Evolutionary conservation across 64 coral and sea anemone species (phyloP), one percentile per base, ranked within the genome.

Genomic region (Montipora cactus): DNA sequence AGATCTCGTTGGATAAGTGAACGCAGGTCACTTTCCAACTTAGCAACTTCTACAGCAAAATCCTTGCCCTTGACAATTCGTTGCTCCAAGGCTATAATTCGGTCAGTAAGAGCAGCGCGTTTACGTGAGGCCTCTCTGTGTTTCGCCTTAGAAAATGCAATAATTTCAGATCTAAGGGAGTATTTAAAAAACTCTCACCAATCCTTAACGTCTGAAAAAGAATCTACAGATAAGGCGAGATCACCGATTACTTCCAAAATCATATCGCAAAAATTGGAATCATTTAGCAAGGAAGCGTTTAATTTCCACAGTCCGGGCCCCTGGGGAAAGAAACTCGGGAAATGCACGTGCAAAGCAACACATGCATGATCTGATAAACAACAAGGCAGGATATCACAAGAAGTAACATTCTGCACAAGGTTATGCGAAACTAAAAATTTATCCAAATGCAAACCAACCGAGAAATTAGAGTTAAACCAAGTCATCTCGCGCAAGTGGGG

Each of bases 341-440:
- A 1, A 14, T 25, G 8, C 49, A 70, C 8, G 7, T 25, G 8
- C 18, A 79, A 67, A 47, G 1, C 16, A 4, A 68, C 89, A 72
- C 28, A n/a, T 2, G 81, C 77, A 8, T 90, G 89, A 49, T 81
- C 89, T 46, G 89, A 90, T 23, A 74, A 74, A 74, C 4, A 4
- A 74, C 1, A 74, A 1, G 71, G 71, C 0, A 75, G 7, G 28
- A 74, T 22, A 1, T 16, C 15, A 44, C 44, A 74, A 15, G 15
- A 22, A 72, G 25, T 2, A 46, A 70, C 5, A 16, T 53, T 61
- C 25, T 28, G 20, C 15, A 12, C 37, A 9, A 79, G 10, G 4
- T 23, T 23, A 23, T 15, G 21, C 73, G 84, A 93, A 62, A 88
- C n/a, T 10, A 78, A 75, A 47, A 92, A 84, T 10, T 57, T 68